Evolutionary conservation across 2,113 vertebrate genomes (phyloP).

Genomic region (Sphyrna mokarran): DNA sequence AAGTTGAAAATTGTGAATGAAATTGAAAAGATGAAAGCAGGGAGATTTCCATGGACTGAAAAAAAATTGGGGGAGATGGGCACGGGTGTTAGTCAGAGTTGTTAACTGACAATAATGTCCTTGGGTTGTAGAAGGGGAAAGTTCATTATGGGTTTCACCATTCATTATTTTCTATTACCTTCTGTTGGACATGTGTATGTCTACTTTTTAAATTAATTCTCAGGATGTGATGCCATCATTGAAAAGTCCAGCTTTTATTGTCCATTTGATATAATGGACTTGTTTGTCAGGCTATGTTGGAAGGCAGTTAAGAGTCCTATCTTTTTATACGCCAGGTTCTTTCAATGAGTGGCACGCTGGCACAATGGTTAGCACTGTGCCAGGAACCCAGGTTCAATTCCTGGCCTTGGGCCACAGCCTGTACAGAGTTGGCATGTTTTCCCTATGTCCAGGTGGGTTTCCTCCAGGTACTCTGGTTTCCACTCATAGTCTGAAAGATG

Average conservation of each 20-base stretch:
- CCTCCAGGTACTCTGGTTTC: no score
- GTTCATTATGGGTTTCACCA: background rate
- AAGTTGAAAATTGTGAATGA: constrained; percentile 2
- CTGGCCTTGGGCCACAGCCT: no score
- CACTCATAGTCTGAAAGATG: no score
- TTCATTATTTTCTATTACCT: background rate
- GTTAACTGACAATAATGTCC: background rate
- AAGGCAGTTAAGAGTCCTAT: background rate
- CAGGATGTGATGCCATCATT: background rate
- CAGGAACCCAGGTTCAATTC: no score
- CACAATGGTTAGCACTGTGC: no score
- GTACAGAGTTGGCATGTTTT: no score
- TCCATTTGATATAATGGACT: background rate
- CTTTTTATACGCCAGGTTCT: background rate
- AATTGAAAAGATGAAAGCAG: background rate
- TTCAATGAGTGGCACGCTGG: background rate
- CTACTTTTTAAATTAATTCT: background rate
- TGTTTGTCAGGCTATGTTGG: background rate
- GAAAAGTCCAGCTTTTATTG: background rate
- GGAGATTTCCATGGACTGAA: background rate
- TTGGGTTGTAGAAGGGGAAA: background rate
- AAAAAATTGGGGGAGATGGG: background rate
- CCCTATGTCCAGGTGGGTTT: no score
- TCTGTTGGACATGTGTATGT: background rate
- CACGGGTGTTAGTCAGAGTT: background rate